phyloP scores from a whole-genome alignment of 1,140 invertebrate species.

The Sarcophaga peregrina region DNA sequence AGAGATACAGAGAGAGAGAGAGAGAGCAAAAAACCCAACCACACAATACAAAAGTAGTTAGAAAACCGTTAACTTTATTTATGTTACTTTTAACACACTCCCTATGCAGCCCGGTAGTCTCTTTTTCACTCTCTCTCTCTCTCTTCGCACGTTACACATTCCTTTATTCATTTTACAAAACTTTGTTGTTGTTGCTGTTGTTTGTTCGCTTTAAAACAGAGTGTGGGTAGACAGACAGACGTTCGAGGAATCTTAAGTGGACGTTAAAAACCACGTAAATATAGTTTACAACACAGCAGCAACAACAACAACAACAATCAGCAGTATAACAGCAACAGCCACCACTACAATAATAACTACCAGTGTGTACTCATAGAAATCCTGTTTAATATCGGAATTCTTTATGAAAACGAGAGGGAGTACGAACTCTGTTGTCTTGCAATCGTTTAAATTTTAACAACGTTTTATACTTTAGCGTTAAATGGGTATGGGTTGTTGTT shows the following conservation, averaged over 20 bases:
- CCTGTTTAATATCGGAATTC: too few species aligned
- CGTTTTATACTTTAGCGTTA: constrained; percentile 11
- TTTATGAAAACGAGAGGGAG: too few species aligned
- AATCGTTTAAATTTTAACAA: background rate
- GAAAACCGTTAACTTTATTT: constrained; percentile 9
- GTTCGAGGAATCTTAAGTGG: constrained; percentile 22
- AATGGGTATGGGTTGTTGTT: background rate
- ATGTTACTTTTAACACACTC: background rate
- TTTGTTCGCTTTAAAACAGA: background rate
- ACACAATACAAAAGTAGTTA: constrained; percentile 9
- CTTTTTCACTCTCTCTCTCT: background rate
- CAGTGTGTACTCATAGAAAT: too few species aligned
- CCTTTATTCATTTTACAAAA: too few species aligned
- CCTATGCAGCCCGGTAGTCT: background rate
- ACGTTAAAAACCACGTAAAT: constrained; percentile 40
- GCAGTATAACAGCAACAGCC: background rate
- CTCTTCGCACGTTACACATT: background rate
- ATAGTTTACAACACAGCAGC: constrained; percentile 30
- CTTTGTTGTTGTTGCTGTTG: background rate
- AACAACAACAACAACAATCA: background rate
- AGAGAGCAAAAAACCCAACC: background rate
- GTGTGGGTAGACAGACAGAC: background rate
- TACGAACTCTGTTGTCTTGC: too few species aligned
- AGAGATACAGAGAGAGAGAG: background rate
- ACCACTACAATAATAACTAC: background rate